phyloP scores from a whole-genome alignment of 1,140 invertebrate genomes.

The Pteromalus puparum region DNA sequence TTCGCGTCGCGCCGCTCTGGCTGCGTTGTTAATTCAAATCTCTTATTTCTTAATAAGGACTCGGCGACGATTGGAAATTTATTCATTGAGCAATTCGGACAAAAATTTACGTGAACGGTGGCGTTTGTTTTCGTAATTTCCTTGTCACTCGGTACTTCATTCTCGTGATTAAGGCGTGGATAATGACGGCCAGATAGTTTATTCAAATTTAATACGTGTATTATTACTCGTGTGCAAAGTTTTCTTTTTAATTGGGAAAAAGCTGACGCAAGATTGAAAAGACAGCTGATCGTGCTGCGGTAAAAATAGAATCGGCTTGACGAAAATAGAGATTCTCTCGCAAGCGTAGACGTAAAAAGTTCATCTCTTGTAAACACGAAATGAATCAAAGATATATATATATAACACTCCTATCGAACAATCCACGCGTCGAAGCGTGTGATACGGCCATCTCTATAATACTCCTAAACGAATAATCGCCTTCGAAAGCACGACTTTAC shows the following conservation, averaged over 20 bases:
- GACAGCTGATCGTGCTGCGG: too few species aligned
- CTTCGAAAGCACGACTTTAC: not conserved
- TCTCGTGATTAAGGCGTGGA: not conserved
- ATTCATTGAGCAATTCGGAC: not conserved
- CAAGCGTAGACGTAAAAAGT: not conserved
- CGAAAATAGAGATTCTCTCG: too few species aligned
- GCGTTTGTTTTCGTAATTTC: not conserved
- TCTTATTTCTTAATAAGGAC: slow-evolving; percentile 33
- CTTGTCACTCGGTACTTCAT: not conserved
- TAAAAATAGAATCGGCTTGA: too few species aligned
- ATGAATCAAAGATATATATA: slow-evolving; percentile 5
- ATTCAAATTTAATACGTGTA: not conserved
- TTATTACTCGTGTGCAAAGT: not conserved
- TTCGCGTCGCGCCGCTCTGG: not conserved
- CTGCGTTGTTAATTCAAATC: not conserved
- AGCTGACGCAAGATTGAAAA: too few species aligned
- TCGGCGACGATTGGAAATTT: not conserved
- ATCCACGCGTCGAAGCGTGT: too few species aligned
- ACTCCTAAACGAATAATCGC: slow-evolving; percentile 16
- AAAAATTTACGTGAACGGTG: not conserved
- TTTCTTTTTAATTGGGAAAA: not conserved
- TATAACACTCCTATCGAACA: too few species aligned
- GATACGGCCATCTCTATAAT: not conserved
- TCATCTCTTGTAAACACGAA: not conserved
- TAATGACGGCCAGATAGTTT: too few species aligned